Percentiles rank a stretch among this genome's conserved stretches.
Evolutionary conservation across 2,113 vertebrate species (phyloP).

Genomic region (Lamprotornis superbus): DNA sequence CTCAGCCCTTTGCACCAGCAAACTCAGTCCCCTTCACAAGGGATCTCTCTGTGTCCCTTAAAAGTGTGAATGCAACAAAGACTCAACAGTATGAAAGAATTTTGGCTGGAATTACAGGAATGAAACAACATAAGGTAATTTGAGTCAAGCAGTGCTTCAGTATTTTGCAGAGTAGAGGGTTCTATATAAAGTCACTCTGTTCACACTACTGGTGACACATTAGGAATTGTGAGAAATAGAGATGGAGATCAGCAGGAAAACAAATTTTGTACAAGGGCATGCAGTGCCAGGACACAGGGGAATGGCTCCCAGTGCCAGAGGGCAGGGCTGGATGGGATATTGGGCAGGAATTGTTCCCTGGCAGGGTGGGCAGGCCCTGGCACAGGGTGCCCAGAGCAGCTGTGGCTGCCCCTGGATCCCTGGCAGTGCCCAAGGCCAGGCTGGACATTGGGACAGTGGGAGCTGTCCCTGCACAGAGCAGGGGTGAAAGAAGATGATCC

Average conservation of each 20-base stretch:
- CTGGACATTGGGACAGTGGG: fast-evolving
- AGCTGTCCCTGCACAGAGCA: neutral
- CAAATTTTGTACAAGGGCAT: neutral
- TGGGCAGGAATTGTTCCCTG: neutral
- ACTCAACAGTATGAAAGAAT: constrained; percentile 1
- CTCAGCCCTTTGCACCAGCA: neutral
- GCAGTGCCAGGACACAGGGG: neutral
- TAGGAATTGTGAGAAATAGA: neutral
- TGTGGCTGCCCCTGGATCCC: neutral
- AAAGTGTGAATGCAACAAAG: neutral
- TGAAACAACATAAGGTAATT: neutral
- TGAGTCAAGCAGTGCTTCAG: neutral
- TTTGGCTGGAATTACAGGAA: neutral
- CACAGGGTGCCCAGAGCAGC: neutral
- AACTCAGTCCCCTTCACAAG: neutral
- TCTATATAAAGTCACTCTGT: neutral
- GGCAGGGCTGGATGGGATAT: fast-evolving
- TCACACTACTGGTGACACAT: neutral
- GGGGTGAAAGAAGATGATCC: fast-evolving
- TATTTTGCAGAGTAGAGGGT: neutral
- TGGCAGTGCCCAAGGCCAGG: neutral
- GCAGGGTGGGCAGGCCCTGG: neutral
- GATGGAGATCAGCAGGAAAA: neutral
- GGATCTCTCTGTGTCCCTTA: neutral
- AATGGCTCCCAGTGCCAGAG: no score